Percentiles rank a stretch among this genome's conserved stretches.
phyloP scores from a whole-genome alignment of 1,140 invertebrate genomes.

The Dreissena polymorpha region DNA sequence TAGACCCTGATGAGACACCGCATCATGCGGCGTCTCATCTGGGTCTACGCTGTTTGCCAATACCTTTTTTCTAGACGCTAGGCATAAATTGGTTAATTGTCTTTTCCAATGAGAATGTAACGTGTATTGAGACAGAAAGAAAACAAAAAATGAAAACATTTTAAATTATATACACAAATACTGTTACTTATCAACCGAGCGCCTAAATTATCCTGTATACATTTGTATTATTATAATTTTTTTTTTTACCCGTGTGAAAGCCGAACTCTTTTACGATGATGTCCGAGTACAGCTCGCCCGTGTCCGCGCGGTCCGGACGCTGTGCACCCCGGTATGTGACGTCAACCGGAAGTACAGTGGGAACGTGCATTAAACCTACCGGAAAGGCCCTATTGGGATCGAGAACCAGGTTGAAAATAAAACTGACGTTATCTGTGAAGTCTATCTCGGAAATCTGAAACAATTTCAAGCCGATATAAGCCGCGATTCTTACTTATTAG shows the following conservation, averaged over 20 bases:
- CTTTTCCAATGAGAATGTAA: no score
- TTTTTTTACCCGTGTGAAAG: slow-evolving; percentile 25
- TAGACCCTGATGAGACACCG: no score
- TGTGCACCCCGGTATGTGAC: slow-evolving; percentile 12
- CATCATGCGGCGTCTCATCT: no score
- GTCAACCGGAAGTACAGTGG: slow-evolving; percentile 31
- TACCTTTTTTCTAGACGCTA: no score
- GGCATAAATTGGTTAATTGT: no score
- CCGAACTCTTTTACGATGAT: slow-evolving; percentile 33
- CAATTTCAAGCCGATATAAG: not conserved
- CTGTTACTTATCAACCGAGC: no score
- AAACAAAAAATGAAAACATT: no score
- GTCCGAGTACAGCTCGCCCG: slow-evolving; percentile 11
- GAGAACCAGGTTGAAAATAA: slow-evolving; percentile 17
- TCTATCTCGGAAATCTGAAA: slow-evolving; percentile 41
- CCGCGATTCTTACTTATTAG: no score
- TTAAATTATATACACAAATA: no score
- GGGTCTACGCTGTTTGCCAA: no score
- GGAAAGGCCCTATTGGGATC: slow-evolving; percentile 18
- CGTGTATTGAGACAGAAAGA: no score
- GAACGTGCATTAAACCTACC: not conserved
- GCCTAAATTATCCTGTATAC: no score
- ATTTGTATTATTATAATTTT: not conserved
- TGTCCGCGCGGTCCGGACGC: slow-evolving; percentile 24
- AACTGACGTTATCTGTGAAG: slow-evolving; percentile 25